These are phyloP conservation scores for Mesocricetus auratus DNA, from an alignment of 2,113 vertebrate species.

Conservation along the genomic window DNA sequence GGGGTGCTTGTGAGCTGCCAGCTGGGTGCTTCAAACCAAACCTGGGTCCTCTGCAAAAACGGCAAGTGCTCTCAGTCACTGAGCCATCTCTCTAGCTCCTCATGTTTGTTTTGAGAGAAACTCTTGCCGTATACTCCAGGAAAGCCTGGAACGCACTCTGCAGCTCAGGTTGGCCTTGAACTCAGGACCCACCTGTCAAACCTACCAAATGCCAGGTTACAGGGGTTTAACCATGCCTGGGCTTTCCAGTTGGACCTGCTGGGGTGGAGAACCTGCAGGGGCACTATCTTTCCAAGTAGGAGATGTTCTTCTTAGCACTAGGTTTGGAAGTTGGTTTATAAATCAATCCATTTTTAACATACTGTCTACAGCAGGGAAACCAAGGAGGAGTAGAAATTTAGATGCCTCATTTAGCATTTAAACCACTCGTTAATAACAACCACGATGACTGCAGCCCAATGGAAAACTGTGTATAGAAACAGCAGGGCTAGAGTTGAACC, in stretches of 20 bases:
- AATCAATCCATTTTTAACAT: neutral
- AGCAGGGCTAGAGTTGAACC: conserved; percentile 3
- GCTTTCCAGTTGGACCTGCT: neutral
- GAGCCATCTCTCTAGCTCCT: neutral
- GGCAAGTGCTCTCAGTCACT: neutral
- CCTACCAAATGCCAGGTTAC: neutral
- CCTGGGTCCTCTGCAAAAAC: neutral
- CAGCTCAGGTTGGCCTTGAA: neutral
- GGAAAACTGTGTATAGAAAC: neutral
- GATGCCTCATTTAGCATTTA: conserved; percentile 9
- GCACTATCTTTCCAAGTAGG: neutral
- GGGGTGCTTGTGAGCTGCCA: neutral
- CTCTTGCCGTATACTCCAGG: neutral
- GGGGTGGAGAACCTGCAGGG: neutral
- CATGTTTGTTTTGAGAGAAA: neutral
- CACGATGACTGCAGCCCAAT: neutral
- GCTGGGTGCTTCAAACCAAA: neutral
- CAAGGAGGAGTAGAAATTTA: neutral
- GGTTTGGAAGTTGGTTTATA: neutral
- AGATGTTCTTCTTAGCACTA: neutral
- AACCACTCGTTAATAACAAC: neutral
- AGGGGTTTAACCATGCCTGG: neutral
- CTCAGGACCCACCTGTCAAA: neutral
- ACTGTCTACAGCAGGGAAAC: neutral
- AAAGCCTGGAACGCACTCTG: neutral